Percentiles rank a stretch among this genome's conserved stretches.
These are phyloP conservation scores for Sweltsa coloradensis DNA, from an alignment of 1,140 invertebrate species.

Conservation along the genomic window DNA sequence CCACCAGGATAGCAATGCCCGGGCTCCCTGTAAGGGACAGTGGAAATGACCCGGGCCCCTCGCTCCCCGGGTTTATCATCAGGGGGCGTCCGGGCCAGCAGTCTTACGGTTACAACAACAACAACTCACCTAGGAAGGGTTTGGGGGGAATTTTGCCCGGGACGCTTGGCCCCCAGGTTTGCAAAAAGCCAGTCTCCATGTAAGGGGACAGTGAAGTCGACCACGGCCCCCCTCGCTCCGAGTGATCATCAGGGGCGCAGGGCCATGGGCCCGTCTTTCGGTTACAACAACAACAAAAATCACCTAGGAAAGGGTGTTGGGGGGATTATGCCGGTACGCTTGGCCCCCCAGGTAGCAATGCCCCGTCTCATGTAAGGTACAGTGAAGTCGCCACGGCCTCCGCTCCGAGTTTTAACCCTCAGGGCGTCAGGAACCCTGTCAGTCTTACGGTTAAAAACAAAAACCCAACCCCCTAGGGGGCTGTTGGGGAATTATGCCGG, in stretches of 20 bases:
- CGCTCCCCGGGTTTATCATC: constrained; percentile 50
- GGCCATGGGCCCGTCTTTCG: too few relatives aligned
- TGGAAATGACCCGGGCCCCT: constrained; percentile 30
- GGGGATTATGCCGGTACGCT: constrained; percentile 50
- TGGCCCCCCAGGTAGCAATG: constrained; percentile 51
- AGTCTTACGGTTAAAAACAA: constrained; percentile 31
- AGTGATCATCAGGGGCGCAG: constrained; percentile 53
- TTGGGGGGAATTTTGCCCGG: constrained; percentile 50
- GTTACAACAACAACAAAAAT: too few relatives aligned
- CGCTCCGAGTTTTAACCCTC: constrained; percentile 52
- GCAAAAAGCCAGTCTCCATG: constrained; percentile 54
- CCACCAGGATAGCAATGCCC: constrained; percentile 51
- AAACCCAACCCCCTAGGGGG: too few relatives aligned
- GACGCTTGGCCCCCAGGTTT: constrained; percentile 49
- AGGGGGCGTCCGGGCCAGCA: constrained; percentile 50
- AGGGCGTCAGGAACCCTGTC: constrained; percentile 49
- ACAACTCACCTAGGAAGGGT: constrained; percentile 47
- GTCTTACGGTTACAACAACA: too few relatives aligned
- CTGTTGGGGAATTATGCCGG: too few relatives aligned
- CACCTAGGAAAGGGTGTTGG: constrained; percentile 49
- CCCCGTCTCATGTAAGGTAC: constrained; percentile 56
- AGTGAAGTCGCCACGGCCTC: constrained; percentile 31
- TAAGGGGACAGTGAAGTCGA: constrained; percentile 37
- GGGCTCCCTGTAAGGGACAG: constrained; percentile 54
- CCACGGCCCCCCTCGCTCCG: constrained; percentile 40